A percentile compares a stretch with the other conserved stretches of the same genome.
These are phyloP conservation scores for Cebus imitator DNA, from an alignment of 2,113 vertebrate species.

Conservation along the genomic window DNA sequence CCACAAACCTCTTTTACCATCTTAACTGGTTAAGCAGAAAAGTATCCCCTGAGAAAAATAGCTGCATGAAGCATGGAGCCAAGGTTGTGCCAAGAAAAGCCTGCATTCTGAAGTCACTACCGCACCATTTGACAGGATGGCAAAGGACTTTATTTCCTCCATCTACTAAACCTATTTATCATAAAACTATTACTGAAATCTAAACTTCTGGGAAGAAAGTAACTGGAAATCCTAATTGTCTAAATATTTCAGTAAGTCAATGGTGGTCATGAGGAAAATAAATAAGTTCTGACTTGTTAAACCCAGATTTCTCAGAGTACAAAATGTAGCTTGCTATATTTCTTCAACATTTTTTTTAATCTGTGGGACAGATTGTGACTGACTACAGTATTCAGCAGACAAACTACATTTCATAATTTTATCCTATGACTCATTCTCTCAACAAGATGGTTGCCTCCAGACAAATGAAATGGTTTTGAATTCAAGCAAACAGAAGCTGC, in stretches of 20 bases:
- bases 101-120: background rate
- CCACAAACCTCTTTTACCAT: background rate
- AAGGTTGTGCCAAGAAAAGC: background rate
- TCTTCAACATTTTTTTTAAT: slow-evolving; percentile 42
- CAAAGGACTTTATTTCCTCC: background rate
- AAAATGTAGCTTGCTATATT: slow-evolving; percentile 26
- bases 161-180: background rate
- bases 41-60: background rate
- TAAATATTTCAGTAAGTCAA: slow-evolving; percentile 15
- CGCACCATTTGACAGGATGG: background rate
- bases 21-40: background rate
- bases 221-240: slow-evolving; percentile 26
- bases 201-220: background rate
- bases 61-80: background rate
- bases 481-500: slow-evolving; percentile 36
- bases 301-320: background rate
- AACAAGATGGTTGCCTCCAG: slow-evolving; percentile 48
- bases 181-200: slow-evolving; percentile 30
- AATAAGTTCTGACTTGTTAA: slow-evolving; percentile 15
- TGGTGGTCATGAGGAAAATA: background rate
- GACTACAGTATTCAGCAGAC: slow-evolving; percentile 36
- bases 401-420: slow-evolving; percentile 65
- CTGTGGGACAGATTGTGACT: slow-evolving; percentile 50
- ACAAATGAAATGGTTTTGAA: slow-evolving; percentile 34
- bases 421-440: slow-evolving; percentile 23